phyloP scores from a whole-genome alignment of 2,113 vertebrate genomes.

The Hydrochoerus hydrochaeris region DNA sequence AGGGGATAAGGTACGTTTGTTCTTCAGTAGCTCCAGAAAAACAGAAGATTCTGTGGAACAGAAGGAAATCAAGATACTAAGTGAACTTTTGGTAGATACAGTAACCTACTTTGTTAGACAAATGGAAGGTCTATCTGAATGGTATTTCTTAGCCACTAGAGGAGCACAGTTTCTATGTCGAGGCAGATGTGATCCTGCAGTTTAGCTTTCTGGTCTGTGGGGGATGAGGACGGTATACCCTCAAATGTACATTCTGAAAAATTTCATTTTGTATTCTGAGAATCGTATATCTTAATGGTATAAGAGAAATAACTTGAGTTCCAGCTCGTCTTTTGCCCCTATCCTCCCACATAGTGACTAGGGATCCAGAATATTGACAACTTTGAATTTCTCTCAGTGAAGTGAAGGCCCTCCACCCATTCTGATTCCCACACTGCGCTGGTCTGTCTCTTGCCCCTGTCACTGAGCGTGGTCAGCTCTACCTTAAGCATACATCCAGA shows the following conservation, averaged over 20 bases:
- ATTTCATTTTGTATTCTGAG: not conserved
- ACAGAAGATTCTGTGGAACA: not conserved
- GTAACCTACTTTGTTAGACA: not conserved
- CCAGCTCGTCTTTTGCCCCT: not conserved
- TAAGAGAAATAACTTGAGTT: not conserved
- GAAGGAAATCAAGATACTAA: not conserved
- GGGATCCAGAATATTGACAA: not conserved
- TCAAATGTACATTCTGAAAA: not conserved
- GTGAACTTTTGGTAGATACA: not conserved
- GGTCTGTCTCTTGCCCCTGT: not conserved
- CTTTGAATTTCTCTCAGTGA: not conserved
- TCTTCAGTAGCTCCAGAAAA: conserved; percentile 18
- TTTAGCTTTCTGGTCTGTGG: conserved; percentile 29
- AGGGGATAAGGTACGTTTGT: conserved; percentile 6
- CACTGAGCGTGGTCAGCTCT: not conserved
- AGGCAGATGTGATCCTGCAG: not conserved
- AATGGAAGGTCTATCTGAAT: not conserved
- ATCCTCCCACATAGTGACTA: not conserved
- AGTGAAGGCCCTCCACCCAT: not conserved
- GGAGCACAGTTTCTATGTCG: not conserved
- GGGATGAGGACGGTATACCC: not conserved
- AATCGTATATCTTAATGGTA: not conserved
- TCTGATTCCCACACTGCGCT: not conserved
- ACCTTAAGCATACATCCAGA: not conserved
- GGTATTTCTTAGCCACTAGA: not conserved